Evolutionary conservation across 2,113 vertebrate genomes (phyloP), one percentile per base, ranked within the genome.

Genomic region (Lepidothrix coronata): DNA sequence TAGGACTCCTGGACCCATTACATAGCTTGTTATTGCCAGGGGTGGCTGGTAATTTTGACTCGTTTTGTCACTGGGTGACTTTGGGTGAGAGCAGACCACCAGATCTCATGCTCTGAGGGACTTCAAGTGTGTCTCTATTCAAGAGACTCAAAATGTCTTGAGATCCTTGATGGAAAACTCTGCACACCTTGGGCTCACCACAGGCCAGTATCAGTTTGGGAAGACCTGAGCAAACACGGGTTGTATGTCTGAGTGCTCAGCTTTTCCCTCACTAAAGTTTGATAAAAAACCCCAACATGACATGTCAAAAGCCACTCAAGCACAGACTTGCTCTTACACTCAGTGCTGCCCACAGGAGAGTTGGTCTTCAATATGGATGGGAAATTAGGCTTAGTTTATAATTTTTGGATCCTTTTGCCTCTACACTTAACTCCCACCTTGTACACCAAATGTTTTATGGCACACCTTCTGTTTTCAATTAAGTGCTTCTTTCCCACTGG

Each of bases 121-220:
- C 39, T 28, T 59, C 20, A 49, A 74, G 41, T 19, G 14, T 0
- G 0, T 39, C 2, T 1, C 15, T 67, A 16, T 23, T 43, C 18
- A 72, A 79, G 39, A 8, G 4, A 92, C 33, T 4, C 30, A 30
- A 76, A 76, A 48, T 16, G 1, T 28, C 6, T 37, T 75, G 66
- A 5, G 4, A 14, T 41, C 6, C 18, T 72, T 71, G 25, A 13
- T n/a, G 24, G 23, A 67, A 94, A 95, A 67, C 8, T 41, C 8
- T 57, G 13, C 48, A 23, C 51, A 48, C 28, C 3, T 31, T 43
- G 27, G 31, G 27, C 46, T 88, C 1, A 1, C 41, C 3, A 2
- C 37, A 80, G 33, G 16, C 14, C 59, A 61, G 14, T 5, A 63
- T 61, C 79, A 48, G 8, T 24, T 59, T 76, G 44, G 41, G 54